phyloP scores from a whole-genome alignment of 2,888 invertebrate species.

The Physocephala rufipes region DNA sequence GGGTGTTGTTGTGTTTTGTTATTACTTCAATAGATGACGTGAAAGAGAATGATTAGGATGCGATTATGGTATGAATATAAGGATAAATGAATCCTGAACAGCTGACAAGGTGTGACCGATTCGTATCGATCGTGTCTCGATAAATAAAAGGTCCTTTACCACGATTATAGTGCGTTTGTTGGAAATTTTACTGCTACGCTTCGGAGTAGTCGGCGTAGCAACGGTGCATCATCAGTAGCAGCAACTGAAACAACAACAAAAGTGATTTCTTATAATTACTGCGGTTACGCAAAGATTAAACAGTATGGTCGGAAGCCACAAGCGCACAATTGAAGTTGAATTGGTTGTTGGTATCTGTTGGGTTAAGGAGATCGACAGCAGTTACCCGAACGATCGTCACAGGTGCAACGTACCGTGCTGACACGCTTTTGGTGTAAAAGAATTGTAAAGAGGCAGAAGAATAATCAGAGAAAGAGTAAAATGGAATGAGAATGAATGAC shows the following conservation, averaged over 20 bases:
- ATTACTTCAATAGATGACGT: slow-evolving; percentile 35
- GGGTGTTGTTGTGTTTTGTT: slow-evolving; percentile 26
- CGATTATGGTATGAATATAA: slow-evolving; percentile 13
- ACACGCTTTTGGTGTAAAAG: too few relatives aligned
- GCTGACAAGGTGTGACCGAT: slow-evolving; percentile 39
- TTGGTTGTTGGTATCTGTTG: too few relatives aligned
- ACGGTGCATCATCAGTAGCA: slow-evolving; percentile 21
- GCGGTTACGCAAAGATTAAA: slow-evolving; percentile 13
- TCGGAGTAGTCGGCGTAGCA: neutral
- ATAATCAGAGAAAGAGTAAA: too few relatives aligned
- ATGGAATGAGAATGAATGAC: too few relatives aligned
- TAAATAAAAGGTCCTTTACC: slow-evolving; percentile 5
- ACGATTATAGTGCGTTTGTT: neutral
- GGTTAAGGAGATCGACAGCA: too few relatives aligned
- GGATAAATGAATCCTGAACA: slow-evolving; percentile 9
- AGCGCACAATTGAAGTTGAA: too few relatives aligned
- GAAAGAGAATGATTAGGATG: neutral
- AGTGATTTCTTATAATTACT: slow-evolving; percentile 13
- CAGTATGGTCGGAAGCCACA: neutral
- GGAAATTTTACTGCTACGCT: neutral
- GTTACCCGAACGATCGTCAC: too few relatives aligned
- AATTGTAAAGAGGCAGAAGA: too few relatives aligned
- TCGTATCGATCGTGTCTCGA: slow-evolving; percentile 9
- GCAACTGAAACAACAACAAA: slow-evolving; percentile 46
- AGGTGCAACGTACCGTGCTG: too few relatives aligned